Evolutionary conservation across 2,888 invertebrate species (phyloP).

Genomic region (Strigamia crassipes): DNA sequence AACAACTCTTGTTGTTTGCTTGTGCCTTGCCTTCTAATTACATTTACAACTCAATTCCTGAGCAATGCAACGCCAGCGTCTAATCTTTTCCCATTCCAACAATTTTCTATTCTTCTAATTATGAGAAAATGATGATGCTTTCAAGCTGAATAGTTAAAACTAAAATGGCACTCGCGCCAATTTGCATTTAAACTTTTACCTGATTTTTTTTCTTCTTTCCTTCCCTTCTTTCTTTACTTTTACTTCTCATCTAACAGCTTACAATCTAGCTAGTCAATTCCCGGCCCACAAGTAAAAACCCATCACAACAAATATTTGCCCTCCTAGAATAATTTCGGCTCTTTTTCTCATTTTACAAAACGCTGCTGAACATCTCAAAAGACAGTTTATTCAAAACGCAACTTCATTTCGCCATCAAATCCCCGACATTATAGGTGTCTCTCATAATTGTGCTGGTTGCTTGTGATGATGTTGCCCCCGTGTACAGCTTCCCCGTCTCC

Average conservation of each 20-base stretch:
- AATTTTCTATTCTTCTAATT: slow-evolving; percentile 11
- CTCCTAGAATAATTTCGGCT: not conserved
- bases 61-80: slow-evolving; percentile 23
- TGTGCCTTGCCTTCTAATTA: slow-evolving; percentile 26
- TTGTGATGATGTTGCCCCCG: not conserved
- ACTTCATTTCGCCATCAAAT: not conserved
- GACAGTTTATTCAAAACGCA: slow-evolving; percentile 12
- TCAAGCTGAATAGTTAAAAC: slow-evolving; percentile 14
- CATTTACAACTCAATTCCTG: slow-evolving; percentile 43
- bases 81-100: slow-evolving; percentile 21
- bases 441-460: slow-evolving; percentile 13
- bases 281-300: not conserved
- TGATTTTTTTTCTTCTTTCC: not conserved
- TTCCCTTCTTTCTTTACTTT: not conserved
- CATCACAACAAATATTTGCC: slow-evolving; percentile 12
- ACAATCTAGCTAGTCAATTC: not conserved
- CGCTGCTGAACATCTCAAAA: not conserved
- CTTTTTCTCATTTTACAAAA: slow-evolving; percentile 7
- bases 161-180: slow-evolving; percentile 11
- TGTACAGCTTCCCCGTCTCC: not conserved
- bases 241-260: not conserved
- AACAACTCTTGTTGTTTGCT: slow-evolving; percentile 21
- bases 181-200: slow-evolving; percentile 11
- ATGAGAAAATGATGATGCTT: slow-evolving; percentile 21
- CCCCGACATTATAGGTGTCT: slow-evolving; percentile 11